A percentile compares a stretch with the other conserved stretches of the same genome.
phyloP scores from a whole-genome alignment of 2,113 vertebrate species.

The Diadophis punctatus region DNA sequence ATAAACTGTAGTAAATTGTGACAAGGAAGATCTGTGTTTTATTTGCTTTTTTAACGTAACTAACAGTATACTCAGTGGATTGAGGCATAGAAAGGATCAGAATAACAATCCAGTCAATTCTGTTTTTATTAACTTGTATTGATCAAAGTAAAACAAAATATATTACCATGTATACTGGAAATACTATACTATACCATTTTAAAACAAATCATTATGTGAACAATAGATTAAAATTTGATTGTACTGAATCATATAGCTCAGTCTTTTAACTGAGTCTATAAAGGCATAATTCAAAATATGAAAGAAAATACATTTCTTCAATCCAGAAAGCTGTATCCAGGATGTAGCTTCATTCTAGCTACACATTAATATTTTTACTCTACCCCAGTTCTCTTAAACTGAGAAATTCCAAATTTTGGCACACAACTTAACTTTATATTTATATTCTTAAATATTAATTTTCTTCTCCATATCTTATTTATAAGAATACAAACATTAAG shows the following conservation, averaged over 20 bases:
- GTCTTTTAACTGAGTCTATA: not conserved
- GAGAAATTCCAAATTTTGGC: not conserved
- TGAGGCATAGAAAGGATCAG: not conserved
- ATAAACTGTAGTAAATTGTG: not conserved
- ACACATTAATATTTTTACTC: not conserved
- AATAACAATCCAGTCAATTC: not conserved
- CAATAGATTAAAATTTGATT: not conserved
- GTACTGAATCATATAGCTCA: not conserved
- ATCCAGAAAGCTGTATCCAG: not conserved
- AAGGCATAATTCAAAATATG: not conserved
- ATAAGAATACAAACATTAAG: not conserved
- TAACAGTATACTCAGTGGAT: not conserved
- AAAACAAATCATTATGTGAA: not conserved
- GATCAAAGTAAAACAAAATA: not conserved
- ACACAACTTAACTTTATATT: not conserved
- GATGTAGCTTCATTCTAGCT: not conserved
- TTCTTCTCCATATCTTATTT: not conserved
- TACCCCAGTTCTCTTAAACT: not conserved
- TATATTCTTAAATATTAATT: not conserved
- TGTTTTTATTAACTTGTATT: not conserved
- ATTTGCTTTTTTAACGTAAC: not conserved
- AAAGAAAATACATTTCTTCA: not conserved
- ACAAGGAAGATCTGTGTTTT: not conserved
- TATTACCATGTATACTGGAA: not conserved
- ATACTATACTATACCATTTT: not conserved